Evolutionary conservation across 1,140 invertebrate genomes (phyloP).

Genomic region (Drosophila funebris): DNA sequence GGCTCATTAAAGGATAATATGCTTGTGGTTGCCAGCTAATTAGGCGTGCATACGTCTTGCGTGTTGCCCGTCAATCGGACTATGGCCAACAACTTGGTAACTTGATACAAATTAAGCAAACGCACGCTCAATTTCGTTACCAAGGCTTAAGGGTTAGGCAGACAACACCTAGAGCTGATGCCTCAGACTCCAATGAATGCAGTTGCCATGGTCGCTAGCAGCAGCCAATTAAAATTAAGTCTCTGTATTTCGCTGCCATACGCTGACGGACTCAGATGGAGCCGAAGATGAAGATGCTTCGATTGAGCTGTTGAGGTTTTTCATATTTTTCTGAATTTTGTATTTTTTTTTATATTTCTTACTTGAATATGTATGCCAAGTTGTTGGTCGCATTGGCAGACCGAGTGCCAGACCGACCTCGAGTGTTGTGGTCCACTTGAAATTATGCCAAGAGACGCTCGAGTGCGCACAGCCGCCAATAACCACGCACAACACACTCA

Average conservation of each 20-base stretch:
- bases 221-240: slow-evolving; percentile 44
- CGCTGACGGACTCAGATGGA: background rate
- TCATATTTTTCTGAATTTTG: background rate
- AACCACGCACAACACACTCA: slow-evolving; percentile 53
- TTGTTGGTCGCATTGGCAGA: slow-evolving; percentile 12
- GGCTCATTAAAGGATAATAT: slow-evolving; percentile 61
- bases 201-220: slow-evolving; percentile 28
- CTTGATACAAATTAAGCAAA: slow-evolving; percentile 66
- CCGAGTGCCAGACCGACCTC: slow-evolving; percentile 9
- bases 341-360: background rate
- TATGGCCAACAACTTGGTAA: slow-evolving; percentile 32
- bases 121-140: slow-evolving; percentile 37
- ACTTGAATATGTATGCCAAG: slow-evolving; percentile 26
- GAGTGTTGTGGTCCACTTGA: slow-evolving; percentile 56
- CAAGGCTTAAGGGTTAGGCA: slow-evolving; percentile 51
- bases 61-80: slow-evolving; percentile 53
- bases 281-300: slow-evolving; percentile 14
- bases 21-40: slow-evolving; percentile 51
- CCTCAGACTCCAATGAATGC: background rate
- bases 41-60: slow-evolving; percentile 45
- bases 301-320: slow-evolving; percentile 15
- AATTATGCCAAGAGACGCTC: slow-evolving; percentile 52
- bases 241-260: background rate
- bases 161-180: background rate
- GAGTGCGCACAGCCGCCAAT: slow-evolving; percentile 56